Evolutionary conservation across 2,797 vertebrate genomes (phyloP).

Genomic region (Gymnodraco acuticeps): DNA sequence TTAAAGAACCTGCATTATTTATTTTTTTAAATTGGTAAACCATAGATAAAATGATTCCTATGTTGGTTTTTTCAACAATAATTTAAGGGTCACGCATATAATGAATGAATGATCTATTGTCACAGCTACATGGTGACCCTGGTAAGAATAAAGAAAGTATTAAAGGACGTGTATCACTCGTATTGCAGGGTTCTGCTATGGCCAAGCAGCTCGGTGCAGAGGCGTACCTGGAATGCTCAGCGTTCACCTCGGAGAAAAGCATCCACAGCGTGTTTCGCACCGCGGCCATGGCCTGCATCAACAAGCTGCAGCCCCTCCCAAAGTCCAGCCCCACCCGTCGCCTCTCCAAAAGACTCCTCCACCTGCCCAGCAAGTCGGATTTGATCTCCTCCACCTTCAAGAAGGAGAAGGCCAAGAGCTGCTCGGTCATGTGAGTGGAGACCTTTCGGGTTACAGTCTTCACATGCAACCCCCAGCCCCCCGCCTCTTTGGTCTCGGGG

Average conservation of each 20-base stretch:
- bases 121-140: neutral
- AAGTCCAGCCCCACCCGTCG: slow-evolving; percentile 90
- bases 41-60: neutral
- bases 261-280: slow-evolving; percentile 95
- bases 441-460: slow-evolving; percentile 59
- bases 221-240: slow-evolving; percentile 94
- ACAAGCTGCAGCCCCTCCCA: slow-evolving; percentile 85
- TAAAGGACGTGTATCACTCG: neutral
- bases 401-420: slow-evolving; percentile 97
- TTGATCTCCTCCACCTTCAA: slow-evolving; percentile 95
- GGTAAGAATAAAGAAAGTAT: neutral
- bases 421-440: slow-evolving; percentile 93
- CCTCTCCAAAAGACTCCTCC: slow-evolving; percentile 94
- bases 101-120: neutral
- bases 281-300: slow-evolving; percentile 91
- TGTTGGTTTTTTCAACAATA: neutral
- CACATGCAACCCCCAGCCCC: slow-evolving; percentile 74
- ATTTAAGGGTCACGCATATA: neutral
- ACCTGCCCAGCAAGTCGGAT: slow-evolving; percentile 93
- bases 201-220: slow-evolving; percentile 95
- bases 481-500: slow-evolving; percentile 82
- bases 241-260: slow-evolving; percentile 96
- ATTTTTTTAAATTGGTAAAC: neutral
- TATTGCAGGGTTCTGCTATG: slow-evolving; percentile 88
- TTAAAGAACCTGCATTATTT: neutral